Evolutionary conservation across 2,888 invertebrate species (phyloP).

Genomic region (Neoaliturus tenellus): DNA sequence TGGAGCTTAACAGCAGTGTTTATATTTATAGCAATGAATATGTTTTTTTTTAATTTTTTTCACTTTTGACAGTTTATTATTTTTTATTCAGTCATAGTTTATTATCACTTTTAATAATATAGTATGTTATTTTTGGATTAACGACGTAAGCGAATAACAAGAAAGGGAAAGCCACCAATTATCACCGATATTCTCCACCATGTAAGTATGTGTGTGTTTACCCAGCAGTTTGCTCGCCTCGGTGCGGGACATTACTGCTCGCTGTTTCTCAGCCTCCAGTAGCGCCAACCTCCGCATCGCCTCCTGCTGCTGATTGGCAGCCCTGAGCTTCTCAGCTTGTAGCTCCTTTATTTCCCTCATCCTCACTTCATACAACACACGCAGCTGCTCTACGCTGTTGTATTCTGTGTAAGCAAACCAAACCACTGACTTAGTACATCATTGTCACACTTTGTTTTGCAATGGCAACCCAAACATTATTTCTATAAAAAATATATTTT

Average conservation of each 20-base stretch:
- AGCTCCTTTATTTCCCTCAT: slow-evolving; percentile 61
- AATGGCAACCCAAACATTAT: no score
- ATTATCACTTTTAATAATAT: no score
- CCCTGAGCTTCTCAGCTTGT: slow-evolving; percentile 60
- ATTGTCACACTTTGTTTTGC: no score
- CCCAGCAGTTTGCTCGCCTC: slow-evolving; percentile 53
- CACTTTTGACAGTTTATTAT: no score
- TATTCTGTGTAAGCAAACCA: no score
- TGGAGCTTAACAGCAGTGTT: no score
- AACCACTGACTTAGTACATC: no score
- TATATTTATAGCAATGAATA: no score
- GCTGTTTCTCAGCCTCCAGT: slow-evolving; percentile 62
- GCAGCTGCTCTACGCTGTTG: slow-evolving; percentile 60
- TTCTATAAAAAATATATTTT: no score
- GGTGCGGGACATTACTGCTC: slow-evolving; percentile 49
- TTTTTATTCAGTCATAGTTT: no score
- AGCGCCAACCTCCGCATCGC: slow-evolving; percentile 59
- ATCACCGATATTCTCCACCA: not conserved
- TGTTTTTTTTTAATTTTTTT: no score
- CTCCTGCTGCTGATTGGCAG: slow-evolving; percentile 57
- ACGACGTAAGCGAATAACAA: not conserved
- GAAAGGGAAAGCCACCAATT: not conserved
- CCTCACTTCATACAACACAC: slow-evolving; percentile 62
- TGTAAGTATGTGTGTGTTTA: no score
- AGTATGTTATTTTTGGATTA: not conserved